Percentiles rank a stretch among this genome's conserved stretches.
Evolutionary conservation across 2,888 invertebrate genomes (phyloP).

Genomic region (Meteorus cinctellus): DNA sequence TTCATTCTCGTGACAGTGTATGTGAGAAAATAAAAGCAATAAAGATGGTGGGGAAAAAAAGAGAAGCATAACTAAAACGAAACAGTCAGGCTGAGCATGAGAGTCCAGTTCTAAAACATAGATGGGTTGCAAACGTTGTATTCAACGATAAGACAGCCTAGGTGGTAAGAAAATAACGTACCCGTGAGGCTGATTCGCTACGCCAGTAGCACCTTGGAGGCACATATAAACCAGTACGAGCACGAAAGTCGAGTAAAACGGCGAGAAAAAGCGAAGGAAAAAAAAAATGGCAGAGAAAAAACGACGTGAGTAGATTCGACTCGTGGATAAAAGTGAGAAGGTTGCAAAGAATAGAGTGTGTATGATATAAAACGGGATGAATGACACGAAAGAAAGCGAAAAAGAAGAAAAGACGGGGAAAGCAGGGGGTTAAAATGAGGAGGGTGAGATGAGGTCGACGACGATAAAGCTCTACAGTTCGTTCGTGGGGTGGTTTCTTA

Average conservation of each 20-base stretch:
- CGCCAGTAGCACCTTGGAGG: conserved; percentile 32
- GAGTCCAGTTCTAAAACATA: background rate
- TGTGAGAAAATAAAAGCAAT: background rate
- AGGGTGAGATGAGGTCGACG: conserved; percentile 31
- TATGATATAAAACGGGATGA: background rate
- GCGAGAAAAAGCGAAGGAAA: conserved; percentile 14
- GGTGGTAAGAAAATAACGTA: conserved; percentile 42
- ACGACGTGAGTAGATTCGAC: conserved; percentile 24
- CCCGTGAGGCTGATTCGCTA: conserved; percentile 38
- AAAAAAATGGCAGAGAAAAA: conserved; percentile 10
- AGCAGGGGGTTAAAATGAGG: background rate
- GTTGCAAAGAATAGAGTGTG: background rate
- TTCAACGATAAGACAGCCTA: conserved; percentile 35
- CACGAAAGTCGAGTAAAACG: conserved; percentile 28
- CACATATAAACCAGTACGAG: conserved; percentile 31
- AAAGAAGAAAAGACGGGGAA: background rate
- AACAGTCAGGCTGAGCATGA: background rate
- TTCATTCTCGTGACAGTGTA: conserved; percentile 22
- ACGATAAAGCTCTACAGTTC: conserved; percentile 42
- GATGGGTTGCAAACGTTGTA: conserved; percentile 1
- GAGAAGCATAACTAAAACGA: background rate
- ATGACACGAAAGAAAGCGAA: background rate
- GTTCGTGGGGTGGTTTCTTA: conserved; percentile 54
- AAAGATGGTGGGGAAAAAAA: background rate
- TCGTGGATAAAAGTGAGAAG: conserved; percentile 27